These are phyloP conservation scores for Aviceda subcristata DNA, from an alignment of 2,113 vertebrate species.

Conservation along the genomic window DNA sequence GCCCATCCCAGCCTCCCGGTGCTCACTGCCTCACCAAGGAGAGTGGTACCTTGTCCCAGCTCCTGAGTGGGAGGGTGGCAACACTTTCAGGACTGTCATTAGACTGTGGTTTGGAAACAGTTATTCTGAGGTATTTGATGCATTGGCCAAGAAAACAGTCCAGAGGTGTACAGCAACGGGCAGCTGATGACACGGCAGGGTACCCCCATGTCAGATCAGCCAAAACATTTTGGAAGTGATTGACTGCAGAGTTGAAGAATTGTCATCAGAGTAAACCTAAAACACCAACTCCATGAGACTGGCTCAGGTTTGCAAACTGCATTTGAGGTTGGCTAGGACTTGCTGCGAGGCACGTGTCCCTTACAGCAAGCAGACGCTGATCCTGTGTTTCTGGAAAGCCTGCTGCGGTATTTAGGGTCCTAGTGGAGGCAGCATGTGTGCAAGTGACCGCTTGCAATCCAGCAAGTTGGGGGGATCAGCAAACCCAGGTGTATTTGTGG, in stretches of 20 bases:
- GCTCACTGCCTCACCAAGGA: neutral
- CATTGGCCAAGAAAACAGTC: neutral
- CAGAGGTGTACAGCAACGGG: neutral
- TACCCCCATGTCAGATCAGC: neutral
- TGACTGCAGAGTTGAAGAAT: neutral
- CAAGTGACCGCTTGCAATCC: neutral
- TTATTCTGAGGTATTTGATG: neutral
- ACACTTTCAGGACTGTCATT: neutral
- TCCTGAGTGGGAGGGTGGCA: neutral
- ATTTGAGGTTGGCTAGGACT: neutral
- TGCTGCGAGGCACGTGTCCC: fast-evolving
- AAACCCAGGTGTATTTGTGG: neutral
- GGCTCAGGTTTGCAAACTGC: neutral
- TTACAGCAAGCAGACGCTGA: neutral
- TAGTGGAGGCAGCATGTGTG: neutral
- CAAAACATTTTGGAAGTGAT: neutral
- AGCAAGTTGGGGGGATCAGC: neutral
- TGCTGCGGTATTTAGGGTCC: neutral
- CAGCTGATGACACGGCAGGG: neutral
- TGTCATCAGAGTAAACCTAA: neutral
- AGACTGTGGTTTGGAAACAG: neutral
- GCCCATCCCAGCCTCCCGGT: neutral
- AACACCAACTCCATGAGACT: neutral
- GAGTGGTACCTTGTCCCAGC: fast-evolving
- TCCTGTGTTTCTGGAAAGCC: neutral